Evolutionary conservation across 2,113 vertebrate genomes (phyloP).

Genomic region (Lepus timidus): DNA sequence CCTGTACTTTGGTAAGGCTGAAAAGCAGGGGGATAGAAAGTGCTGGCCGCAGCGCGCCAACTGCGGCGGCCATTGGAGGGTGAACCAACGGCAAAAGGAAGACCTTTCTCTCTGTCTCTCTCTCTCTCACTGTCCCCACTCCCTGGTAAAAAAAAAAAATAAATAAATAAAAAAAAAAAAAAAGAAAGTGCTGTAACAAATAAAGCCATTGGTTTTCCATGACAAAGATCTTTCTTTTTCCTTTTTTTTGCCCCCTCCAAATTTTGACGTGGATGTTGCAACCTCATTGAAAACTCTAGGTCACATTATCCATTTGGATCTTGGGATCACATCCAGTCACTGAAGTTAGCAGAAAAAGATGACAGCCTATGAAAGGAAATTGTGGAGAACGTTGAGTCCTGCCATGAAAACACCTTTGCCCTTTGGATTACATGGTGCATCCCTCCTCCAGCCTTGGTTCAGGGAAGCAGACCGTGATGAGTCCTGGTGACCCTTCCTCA

Average conservation of each 20-base stretch:
- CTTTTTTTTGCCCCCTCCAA: background rate
- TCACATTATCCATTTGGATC: background rate
- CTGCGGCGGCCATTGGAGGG: no score
- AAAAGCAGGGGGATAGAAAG: background rate
- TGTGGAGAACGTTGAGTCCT: background rate
- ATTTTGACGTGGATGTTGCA: background rate
- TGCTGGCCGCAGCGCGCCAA: background rate
- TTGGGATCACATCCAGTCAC: background rate
- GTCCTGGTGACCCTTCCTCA: background rate
- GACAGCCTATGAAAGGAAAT: background rate
- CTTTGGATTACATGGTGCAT: background rate
- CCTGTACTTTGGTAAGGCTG: constrained; percentile 51
- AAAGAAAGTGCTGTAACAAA: background rate
- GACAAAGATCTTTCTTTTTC: background rate
- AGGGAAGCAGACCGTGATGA: background rate
- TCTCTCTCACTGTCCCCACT: no score
- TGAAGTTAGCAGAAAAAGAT: background rate
- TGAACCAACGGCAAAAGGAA: no score
- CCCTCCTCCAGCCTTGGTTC: background rate
- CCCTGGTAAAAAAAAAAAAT: no score
- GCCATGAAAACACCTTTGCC: background rate
- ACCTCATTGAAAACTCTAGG: background rate
- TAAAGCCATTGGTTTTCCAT: background rate
- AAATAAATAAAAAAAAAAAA: background rate
- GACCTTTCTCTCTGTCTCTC: no score